Conservation (phyloP, 2,797 vertebrate species). For the Lagocephalus sceleratus region DNA sequence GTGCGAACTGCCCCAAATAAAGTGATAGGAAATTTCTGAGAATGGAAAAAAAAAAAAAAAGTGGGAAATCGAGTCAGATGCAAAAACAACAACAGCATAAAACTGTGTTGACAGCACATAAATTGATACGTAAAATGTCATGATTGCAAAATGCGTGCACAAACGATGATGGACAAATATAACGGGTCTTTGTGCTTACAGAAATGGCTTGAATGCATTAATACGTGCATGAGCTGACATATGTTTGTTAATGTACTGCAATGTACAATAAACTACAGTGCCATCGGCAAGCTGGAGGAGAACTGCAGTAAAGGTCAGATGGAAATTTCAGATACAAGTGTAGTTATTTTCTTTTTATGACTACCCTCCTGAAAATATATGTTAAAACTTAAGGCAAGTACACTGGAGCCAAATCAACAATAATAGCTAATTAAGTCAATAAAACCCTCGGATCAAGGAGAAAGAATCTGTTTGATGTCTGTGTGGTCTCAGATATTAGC, state of each 20-base stretch:
- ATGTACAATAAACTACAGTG: no score
- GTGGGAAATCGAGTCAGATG: slow-evolving; percentile 2
- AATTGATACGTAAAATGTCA: not conserved
- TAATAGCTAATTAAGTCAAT: not conserved
- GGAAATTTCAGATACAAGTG: no score
- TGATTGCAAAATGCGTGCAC: not conserved
- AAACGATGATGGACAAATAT: slow-evolving; percentile 8
- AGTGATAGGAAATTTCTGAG: slow-evolving; percentile 34
- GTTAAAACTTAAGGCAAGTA: not conserved
- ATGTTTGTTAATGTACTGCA: no score
- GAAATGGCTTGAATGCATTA: slow-evolving; percentile 1
- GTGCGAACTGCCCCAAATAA: slow-evolving; percentile 19
- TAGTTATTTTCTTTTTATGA: not conserved
- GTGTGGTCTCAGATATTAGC: no score
- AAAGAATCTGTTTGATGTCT: not conserved
- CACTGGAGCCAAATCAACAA: not conserved
- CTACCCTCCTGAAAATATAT: not conserved
- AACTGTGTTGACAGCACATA: not conserved
- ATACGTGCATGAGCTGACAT: not conserved
- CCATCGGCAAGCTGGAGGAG: no score
- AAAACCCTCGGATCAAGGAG: not conserved
- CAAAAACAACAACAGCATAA: no score
- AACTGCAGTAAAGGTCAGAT: no score
- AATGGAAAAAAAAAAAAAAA: slow-evolving; percentile 36
- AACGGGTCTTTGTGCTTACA: slow-evolving; percentile 13